phyloP scores from a whole-genome alignment of 2,888 invertebrate genomes.

The Metacarcinus magister region DNA sequence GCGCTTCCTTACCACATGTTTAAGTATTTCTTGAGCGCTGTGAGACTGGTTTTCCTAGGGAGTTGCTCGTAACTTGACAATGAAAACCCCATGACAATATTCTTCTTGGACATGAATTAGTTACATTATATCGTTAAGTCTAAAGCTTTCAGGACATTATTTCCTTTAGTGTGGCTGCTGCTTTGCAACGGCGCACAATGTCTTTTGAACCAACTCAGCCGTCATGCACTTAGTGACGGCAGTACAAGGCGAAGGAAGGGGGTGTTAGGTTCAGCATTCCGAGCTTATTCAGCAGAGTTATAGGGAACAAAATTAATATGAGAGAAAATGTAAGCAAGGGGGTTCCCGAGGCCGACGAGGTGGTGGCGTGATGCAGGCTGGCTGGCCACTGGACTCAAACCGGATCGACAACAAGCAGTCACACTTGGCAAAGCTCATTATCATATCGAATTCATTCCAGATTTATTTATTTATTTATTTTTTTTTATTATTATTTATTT shows the following conservation, averaged over 20 bases:
- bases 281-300: background rate
- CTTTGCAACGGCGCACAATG: no score
- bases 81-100: no score
- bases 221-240: background rate
- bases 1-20: background rate
- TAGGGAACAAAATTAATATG: slow-evolving; percentile 5
- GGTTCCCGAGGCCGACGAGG: background rate
- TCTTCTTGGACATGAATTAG: no score
- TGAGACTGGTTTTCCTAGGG: no score
- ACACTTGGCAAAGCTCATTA: background rate
- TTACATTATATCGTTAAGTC: no score
- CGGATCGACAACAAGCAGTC: background rate
- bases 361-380: background rate
- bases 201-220: no score
- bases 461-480: no score
- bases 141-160: no score
- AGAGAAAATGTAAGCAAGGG: background rate
- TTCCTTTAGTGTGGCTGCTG: no score
- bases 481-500: no score
- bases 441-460: background rate
- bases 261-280: background rate
- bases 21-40: background rate
- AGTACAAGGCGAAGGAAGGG: no score
- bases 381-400: background rate
- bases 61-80: no score